Evolutionary conservation across 2,888 invertebrate genomes (phyloP), one percentile per base, ranked within the genome.

Genomic region (Seira musarum): DNA sequence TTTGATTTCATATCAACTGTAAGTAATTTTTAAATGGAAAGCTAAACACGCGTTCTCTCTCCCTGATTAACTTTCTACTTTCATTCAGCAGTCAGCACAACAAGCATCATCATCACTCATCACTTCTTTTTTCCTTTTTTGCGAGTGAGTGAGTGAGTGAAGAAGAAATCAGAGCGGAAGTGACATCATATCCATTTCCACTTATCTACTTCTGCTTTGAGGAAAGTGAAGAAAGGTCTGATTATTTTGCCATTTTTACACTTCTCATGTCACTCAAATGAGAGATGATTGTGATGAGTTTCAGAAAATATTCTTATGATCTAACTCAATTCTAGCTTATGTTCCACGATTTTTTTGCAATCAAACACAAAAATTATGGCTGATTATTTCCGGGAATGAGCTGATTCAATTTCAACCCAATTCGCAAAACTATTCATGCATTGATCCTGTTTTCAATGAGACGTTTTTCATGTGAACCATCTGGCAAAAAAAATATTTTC

Each of bases 131-230:
- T 17, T 53, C 6, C 53, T 53, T 53, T 40, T 13, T n/a, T n/a
- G n/a, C n/a, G n/a, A n/a, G 30, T 30, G 30, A 30, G 8, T 30
- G n/a, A n/a, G n/a, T 30, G 30, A 30, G 8, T 30, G 30, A 30
- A 30, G 30, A 30, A 13, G 53, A 53, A 53, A 53, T 53, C 53
- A 53, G 53, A 53, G 53, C 53, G 53, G 53, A 53, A 53, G 53
- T n/a, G 53, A 53, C 53, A 53, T 53, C n/a, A 53, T 53, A 53
- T 30, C 30, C 53, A 53, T 53, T 53, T 53, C 15, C 53, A 53
- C 53, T 53, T 53, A 53, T 53, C 53, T 2, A 3, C 8, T 53
- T 53, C 15, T 53, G 53, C 53, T 53, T 53, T n/a, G 15, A 8
- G 53, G 53, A 17, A 53, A 53, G n/a, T 53, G 30, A 53, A 53